Base-by-base conservation (phyloP, 1,140 invertebrate genomes). In the Aleiodes sp. region DNA sequence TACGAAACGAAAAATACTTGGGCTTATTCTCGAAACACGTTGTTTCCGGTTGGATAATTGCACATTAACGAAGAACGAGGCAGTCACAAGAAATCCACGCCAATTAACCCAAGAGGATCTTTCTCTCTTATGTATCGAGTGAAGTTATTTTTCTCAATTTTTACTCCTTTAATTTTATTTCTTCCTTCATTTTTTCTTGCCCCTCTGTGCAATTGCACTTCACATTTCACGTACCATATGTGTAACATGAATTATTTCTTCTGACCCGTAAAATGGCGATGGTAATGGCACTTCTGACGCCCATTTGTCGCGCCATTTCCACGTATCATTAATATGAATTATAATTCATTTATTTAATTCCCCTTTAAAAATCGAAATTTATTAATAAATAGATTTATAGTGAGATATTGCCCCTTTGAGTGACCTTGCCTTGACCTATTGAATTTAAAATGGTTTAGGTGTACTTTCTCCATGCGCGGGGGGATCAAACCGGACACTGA, bases 371-470 rank as follows among this genome's bases (percentile, higher is more conserved):
- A 29, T 21, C 14, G 29, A 28, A 46, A 46, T 46, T 65, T 65
- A 65, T 65, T 31, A 31, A 52, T 65, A 52, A 43, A n/a, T 24
- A 65, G 29, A 35, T 24, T 43, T 60, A 68, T 60, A 33, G 56
- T 35, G 65, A 60, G 43, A 68, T 57, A 52, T 33, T 43, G 29
- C 33, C 29, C 12, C 60, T 19, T 60, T n/a, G n/a, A n/a, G 59
- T 39, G 65, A 68, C 65, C 65, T 68, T 61, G 56, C 65, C 65
- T 68, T 68, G 65, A 68, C 65, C 65, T 37, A 68, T 60, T 41
- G 56, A 28, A 59, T 41, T 60, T 57, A 68, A 68, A 33, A 52
- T 52, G 52, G 37, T 33, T 31, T 29, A 31, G 61, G 39, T 63
- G 43, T 68, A 68, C 65, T 68, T 68, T 68, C 65, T 68, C 65